Base-by-base conservation (phyloP, 1,140 invertebrate species). In the Gryllus bimaculatus region DNA sequence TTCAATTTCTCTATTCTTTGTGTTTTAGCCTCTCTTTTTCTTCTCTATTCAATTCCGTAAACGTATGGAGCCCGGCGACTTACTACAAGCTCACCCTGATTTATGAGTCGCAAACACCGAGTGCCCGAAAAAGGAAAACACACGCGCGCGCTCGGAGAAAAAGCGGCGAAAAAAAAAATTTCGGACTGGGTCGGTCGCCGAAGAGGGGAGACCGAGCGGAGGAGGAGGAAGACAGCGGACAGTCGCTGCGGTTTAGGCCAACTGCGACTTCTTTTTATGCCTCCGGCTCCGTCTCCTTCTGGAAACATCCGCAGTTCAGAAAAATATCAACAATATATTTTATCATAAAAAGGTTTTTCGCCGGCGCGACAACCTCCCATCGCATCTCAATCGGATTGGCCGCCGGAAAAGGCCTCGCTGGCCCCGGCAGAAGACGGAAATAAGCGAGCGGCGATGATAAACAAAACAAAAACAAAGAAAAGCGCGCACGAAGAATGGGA, bases 1-100 rank as follows among this genome's bases (percentile, higher is more conserved):
- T 77, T 77, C 76, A 66, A 66, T 66, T 66, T 66, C 54, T 66
- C 54, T 66, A 66, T 66, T 66, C 54, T 66, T 66, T 66, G 54
- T 66, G 54, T 66, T 66, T 66, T 66, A 66, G 54, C 10, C 54
- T 66, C 54, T 66, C 54, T 66, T 66, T 66, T 66, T 77, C 48
- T 77, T 48, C 48, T 49, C 76, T 77, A 77, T 77, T 77, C 76
- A 77, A 77, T 77, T 77, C 76, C 48, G 18, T 77, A 48, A 77
- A 77, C 76, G 76, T 77, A 77, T 77, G 76, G 76, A 49, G 76
- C 76, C 47, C 76, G 48, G 76, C 48, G 54, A 66, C 54, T 66
- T 66, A 66, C 54, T 66, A 66, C 54, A 66, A 66, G 54, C 54
- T 39, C 26, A 18, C 54, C 54, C 54, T 66, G 54, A 66, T 66